These are phyloP conservation scores for Geophilus truncorum DNA, from an alignment of 2,888 invertebrate species.

Conservation along the genomic window DNA sequence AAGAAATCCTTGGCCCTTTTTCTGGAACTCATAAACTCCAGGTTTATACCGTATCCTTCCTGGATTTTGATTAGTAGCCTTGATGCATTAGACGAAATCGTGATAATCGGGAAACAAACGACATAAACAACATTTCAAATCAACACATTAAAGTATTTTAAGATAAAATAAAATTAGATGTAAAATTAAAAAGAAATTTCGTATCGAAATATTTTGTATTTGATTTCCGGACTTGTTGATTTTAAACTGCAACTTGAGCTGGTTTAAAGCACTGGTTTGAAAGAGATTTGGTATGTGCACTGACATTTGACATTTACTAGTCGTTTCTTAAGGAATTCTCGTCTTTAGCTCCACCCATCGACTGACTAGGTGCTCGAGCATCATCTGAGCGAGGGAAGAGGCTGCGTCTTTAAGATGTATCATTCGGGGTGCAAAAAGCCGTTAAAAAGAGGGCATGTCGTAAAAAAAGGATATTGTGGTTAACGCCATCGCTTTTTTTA, in stretches of 20 bases:
- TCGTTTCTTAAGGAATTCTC: not conserved
- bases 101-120: not conserved
- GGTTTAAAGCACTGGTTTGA: not conserved
- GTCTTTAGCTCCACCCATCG: constrained; percentile 18
- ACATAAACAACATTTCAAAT: not conserved
- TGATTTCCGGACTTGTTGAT: no score
- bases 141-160: not conserved
- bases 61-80: not conserved
- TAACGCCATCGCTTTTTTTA: not conserved
- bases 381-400: not conserved
- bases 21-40: not conserved
- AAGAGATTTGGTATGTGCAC: not conserved
- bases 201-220: no score
- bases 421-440: not conserved
- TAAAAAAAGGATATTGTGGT: not conserved
- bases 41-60: not conserved
- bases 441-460: not conserved
- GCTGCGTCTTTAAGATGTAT: constrained; percentile 9
- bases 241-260: no score
- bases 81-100: not conserved
- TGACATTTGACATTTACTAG: constrained; percentile 24
- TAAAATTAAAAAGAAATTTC: no score
- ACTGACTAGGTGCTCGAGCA: not conserved
- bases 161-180: no score
- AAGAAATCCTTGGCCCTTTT: constrained; percentile 21